Evolutionary conservation across 2,888 invertebrate genomes (phyloP).

Genomic region (Hermaeophaga mercurialis): DNA sequence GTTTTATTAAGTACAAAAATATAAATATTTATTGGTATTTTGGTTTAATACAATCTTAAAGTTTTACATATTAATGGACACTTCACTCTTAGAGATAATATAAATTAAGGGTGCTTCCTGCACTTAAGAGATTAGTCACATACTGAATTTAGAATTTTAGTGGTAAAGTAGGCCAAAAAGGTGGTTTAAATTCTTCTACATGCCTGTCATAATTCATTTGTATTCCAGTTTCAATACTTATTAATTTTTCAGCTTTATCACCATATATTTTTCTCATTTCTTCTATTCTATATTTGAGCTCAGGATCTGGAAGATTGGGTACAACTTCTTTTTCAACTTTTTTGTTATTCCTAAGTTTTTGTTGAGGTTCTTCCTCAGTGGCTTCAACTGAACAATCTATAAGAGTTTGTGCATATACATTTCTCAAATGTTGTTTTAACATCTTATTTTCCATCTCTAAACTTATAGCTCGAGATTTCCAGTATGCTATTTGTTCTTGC

Average conservation of each 20-base stretch:
- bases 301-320: slow-evolving; percentile 44
- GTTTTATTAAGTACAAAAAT: too few relatives aligned
- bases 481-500: slow-evolving; percentile 65
- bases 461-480: slow-evolving; percentile 65
- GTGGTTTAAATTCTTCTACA: slow-evolving; percentile 61
- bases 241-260: slow-evolving; percentile 66
- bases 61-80: too few relatives aligned
- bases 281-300: slow-evolving; percentile 51
- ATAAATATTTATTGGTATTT: too few relatives aligned
- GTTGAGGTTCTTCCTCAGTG: slow-evolving; percentile 31
- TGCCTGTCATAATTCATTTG: slow-evolving; percentile 69
- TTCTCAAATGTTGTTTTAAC: slow-evolving; percentile 60
- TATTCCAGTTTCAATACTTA: slow-evolving; percentile 75
- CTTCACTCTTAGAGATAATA: too few relatives aligned
- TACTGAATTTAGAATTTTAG: slow-evolving; percentile 39
- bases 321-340: slow-evolving; percentile 51
- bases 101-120: too few relatives aligned
- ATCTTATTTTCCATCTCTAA: slow-evolving; percentile 65
- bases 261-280: slow-evolving; percentile 68
- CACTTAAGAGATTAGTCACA: too few relatives aligned
- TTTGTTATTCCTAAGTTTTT: slow-evolving; percentile 28
- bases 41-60: too few relatives aligned
- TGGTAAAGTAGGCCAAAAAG: slow-evolving; percentile 69
- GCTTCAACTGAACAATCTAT: slow-evolving; percentile 38
- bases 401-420: slow-evolving; percentile 49